Conservation (phyloP, 1,140 invertebrate species). For the Idris sp. region DNA sequence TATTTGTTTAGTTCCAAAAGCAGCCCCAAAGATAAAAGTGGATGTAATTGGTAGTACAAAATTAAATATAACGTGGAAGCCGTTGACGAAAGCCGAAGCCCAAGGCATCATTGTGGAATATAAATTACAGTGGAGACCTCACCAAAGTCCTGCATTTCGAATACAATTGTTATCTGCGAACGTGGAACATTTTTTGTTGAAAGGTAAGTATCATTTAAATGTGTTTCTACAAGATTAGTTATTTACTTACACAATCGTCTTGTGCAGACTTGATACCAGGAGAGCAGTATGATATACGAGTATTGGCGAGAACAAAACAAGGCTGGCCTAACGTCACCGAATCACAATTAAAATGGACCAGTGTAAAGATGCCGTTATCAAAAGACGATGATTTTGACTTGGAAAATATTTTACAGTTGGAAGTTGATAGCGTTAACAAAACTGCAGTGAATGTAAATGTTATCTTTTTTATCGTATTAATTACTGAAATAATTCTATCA, state of each 20-base stretch:
- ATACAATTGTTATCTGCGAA: slow-evolving; percentile 75
- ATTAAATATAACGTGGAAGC: slow-evolving; percentile 81
- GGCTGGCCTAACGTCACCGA: slow-evolving; percentile 78
- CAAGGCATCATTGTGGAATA: slow-evolving; percentile 81
- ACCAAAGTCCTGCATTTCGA: slow-evolving; percentile 76
- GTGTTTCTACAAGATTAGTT: too few relatives aligned
- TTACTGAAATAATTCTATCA: too few relatives aligned
- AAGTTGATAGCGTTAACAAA: slow-evolving; percentile 76
- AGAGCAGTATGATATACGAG: slow-evolving; percentile 80
- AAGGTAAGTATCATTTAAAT: slow-evolving; percentile 71
- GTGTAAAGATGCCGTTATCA: slow-evolving; percentile 74
- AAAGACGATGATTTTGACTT: slow-evolving; percentile 65
- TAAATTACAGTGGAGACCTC: slow-evolving; percentile 81
- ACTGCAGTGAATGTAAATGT: slow-evolving; percentile 75
- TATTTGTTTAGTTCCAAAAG: slow-evolving; percentile 79
- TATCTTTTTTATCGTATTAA: slow-evolving; percentile 41
- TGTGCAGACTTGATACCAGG: slow-evolving; percentile 80
- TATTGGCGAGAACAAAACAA: slow-evolving; percentile 78
- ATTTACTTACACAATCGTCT: too few relatives aligned
- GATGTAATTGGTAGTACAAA: slow-evolving; percentile 78
- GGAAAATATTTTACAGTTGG: slow-evolving; percentile 71
- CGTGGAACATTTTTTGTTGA: slow-evolving; percentile 76
- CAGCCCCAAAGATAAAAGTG: slow-evolving; percentile 79
- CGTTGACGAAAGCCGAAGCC: slow-evolving; percentile 79
- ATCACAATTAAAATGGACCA: slow-evolving; percentile 78